Evolutionary conservation across 2,888 invertebrate genomes (phyloP), one percentile per base, ranked within the genome.

Genomic region (Drosophila engyochracea): DNA sequence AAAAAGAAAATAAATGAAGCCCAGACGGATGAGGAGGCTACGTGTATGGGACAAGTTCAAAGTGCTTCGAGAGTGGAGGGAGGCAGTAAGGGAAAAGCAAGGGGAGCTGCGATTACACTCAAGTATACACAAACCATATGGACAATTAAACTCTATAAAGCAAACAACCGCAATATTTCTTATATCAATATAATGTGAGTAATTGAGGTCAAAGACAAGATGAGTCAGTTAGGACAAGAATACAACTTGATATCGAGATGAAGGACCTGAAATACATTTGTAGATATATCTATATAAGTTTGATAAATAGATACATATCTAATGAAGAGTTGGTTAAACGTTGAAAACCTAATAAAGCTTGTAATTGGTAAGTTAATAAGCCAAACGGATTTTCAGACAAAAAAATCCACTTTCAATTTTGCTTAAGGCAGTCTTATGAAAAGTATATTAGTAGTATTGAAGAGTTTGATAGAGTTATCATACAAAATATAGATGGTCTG

Each of bases 61-160:
- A 79, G 70, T 76, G 70, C 68, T 66, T 54, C 52, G 0, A 0
- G 57, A 16, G 19, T 37, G 19, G 25, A 16, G 22, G 44, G 31
- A 30, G 54, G 28, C 0, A 25, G 25, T 2, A 25, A 16, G 64
- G 41, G 12, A 10, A 39, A 2, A 22, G 53, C 31, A n/a, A 22
- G 52, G 41, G 14, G 33, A 25, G 12, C 19, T 51, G 57, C 61
- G 58, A 57, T 31, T 63, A 30, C 62, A 64, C 41, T 73, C 59
- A 77, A 55, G 58, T 57, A 52, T 68, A 71, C 70, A 72, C 41
- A 66, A 58, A 54, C 83, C 83, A 81, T 83, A 81, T 81, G 83
- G 69, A 39, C 83, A 71, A 81, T 76, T 72, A 83, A 78, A 68
- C 69, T 64, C 53, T 49, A 55, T 30, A n/a, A 69, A 44, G 51